phyloP scores from a whole-genome alignment of 1,140 invertebrate genomes.

The Drosophila tsacasi region DNA sequence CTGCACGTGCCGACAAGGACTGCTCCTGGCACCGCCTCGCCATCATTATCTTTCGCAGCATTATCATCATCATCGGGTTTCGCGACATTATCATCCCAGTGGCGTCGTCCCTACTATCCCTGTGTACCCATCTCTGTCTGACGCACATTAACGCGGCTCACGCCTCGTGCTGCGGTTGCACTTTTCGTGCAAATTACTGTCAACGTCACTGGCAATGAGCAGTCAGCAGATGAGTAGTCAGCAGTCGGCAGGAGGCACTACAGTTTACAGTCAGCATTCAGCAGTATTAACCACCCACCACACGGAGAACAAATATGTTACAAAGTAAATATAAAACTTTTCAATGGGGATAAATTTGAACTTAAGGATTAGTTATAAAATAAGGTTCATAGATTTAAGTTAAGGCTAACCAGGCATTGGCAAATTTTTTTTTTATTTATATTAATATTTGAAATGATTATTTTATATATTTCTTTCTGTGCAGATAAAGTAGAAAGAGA shows the following conservation, averaged over 20 bases:
- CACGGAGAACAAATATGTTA: background rate
- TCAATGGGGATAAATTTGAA: background rate
- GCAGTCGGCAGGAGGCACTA: background rate
- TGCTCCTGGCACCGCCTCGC: constrained; percentile 29
- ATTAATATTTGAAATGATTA: background rate
- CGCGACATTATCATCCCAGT: constrained; percentile 8
- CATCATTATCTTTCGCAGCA: constrained; percentile 32
- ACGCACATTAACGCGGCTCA: constrained; percentile 66
- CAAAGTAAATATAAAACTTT: background rate
- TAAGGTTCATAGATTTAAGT: background rate
- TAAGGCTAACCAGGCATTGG: background rate
- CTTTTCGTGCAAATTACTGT: constrained; percentile 79
- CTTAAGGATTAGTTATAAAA: background rate
- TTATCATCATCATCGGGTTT: constrained; percentile 21
- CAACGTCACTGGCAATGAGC: constrained; percentile 63
- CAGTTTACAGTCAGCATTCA: constrained; percentile 5
- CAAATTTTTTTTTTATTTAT: background rate
- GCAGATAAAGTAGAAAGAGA: background rate
- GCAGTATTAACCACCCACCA: constrained; percentile 20
- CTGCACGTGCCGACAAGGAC: constrained; percentile 63
- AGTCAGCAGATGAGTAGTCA: constrained; percentile 45
- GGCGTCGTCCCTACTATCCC: background rate
- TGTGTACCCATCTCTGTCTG: background rate
- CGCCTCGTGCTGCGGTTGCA: constrained; percentile 77
- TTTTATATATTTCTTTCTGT: background rate